Evolutionary conservation across 92 coral and sea anemone genomes (phyloP), one percentile per base, ranked within the genome.

Genomic region (Bergia puertoricense): DNA sequence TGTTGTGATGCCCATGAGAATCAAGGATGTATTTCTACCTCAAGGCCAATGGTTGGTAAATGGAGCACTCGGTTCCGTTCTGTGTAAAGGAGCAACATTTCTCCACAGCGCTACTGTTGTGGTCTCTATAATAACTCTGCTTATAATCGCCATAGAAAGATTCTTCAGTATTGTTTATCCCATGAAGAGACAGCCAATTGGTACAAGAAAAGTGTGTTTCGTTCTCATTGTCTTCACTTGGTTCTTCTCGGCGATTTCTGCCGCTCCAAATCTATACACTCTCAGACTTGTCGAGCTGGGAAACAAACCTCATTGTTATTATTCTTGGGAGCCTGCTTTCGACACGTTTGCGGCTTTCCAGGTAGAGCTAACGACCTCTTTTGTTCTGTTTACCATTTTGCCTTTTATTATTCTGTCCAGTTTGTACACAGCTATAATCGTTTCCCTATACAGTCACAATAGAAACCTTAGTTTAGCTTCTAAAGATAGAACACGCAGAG

Each of bases 111-210:
- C 83, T 7, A 67, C 91, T 18, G 48, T 79, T 23, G 18, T 79
- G 23, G 89, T 91, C 40, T 91, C 93, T 50, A 91, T 91, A 11
- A 39, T 74, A 59, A 88, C 91, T 44, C 86, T 88, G 85, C 76
- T 90, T 43, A 86, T 85, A n/a, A 88, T 91, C n/a, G 93, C 93
- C 10, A 39, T 88, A 57, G 93, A 91, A 46, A 87, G 93, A 51
- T 91, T 88, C 86, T 85, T 82, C 69, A 90, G 91, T 51, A 82
- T 91, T 14, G 93, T 91, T 22, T 85, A 88, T 51, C 78, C 93
- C 2, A 56, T 91, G 54, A 81, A 74, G 16, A 83, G 72, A 30
- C 78, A 87, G 45, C 91, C 86, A 18, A 88, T 91, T 56, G 68
- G 87, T 36, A 88, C 91, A 44, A 43, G 81, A 22, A 59, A 79